phyloP scores from a whole-genome alignment of 2,888 invertebrate genomes.

The Cremastinae sp. region DNA sequence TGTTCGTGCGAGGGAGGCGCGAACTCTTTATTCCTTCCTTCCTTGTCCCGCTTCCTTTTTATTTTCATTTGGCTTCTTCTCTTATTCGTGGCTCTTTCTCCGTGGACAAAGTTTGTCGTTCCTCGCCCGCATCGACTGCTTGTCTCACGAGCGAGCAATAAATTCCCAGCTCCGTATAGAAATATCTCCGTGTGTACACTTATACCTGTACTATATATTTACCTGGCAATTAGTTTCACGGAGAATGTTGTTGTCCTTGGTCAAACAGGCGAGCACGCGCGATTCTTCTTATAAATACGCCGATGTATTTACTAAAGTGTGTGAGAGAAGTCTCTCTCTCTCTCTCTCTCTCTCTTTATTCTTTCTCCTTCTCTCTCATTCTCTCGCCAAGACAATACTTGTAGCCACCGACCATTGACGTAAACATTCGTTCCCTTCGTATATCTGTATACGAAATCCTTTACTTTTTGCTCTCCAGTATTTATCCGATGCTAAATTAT shows the following conservation, averaged over 20 bases:
- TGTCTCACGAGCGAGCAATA: slow-evolving; percentile 62
- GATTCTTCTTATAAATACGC: slow-evolving; percentile 68
- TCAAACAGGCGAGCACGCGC: slow-evolving; percentile 71
- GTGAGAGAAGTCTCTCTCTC: slow-evolving; percentile 37
- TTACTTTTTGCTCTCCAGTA: slow-evolving; percentile 4
- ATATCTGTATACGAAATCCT: background rate
- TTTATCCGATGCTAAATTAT: slow-evolving; percentile 12
- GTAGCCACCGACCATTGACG: slow-evolving; percentile 55
- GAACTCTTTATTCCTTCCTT: slow-evolving; percentile 19
- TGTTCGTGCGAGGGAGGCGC: background rate
- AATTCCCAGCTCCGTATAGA: slow-evolving; percentile 66
- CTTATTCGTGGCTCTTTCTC: slow-evolving; percentile 32
- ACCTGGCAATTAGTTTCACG: slow-evolving; percentile 78
- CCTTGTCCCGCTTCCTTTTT: slow-evolving; percentile 30
- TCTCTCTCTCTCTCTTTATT: no score
- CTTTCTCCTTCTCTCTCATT: slow-evolving; percentile 35
- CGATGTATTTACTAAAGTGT: slow-evolving; percentile 17
- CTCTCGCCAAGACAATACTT: slow-evolving; percentile 59
- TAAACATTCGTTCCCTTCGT: slow-evolving; percentile 15
- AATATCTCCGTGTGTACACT: slow-evolving; percentile 59
- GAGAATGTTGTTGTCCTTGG: slow-evolving; percentile 80
- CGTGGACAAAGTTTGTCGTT: slow-evolving; percentile 52
- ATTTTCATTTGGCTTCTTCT: slow-evolving; percentile 5
- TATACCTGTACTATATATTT: slow-evolving; percentile 72
- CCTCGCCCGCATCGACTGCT: slow-evolving; percentile 62